Base-by-base conservation (phyloP, 2,797 vertebrate genomes). In the Podarcis lilfordi region DNA sequence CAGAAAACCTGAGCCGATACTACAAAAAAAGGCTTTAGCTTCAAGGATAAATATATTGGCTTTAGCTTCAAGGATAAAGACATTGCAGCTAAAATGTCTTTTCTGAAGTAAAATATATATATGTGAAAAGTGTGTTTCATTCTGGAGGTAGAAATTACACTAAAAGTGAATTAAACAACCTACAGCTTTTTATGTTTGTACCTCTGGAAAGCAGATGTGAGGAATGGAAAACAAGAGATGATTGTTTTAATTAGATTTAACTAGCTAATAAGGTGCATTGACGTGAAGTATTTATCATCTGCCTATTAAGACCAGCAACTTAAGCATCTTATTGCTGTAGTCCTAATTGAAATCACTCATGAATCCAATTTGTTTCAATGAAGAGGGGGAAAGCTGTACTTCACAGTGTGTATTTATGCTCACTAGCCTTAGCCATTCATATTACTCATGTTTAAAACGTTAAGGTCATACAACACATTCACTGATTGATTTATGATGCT, bases 221-320 rank as follows among this genome's bases (percentile, higher is more conserved):
- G 72, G 9, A 76, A 90, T 88, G 77, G 88, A 86, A 86, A 90
- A 29, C 86, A 84, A 91, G n/a, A 92, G 40, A 92, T 76, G 23
- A 94, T 94, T 93, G 93, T 91, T 94, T 89, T 88, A 93, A 91
- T 74, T 88, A 35, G 1, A 87, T 92, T 5, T 88, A 92, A 85
- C 86, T 92, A 91, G 88, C 88, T 92, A 69, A 88, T 86, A 80
- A 88, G 84, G 89, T 75, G 64, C 61, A 87, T 86, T 84, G 90
- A 89, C 88, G 86, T 37, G 69, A 43, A 84, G n/a, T 1, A 27
- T 77, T 83, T 85, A 88, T 91, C 88, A 89, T 91, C 88, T 92
- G 90, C 90, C 78, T 80, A 89, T 85, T 50, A 75, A 89, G 80
- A 55, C 89, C 90, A 90, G 78, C 87, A 91, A 86, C 86, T 25